Evolutionary conservation across 1,140 invertebrate species (phyloP).

Genomic region (Cydia splendana): DNA sequence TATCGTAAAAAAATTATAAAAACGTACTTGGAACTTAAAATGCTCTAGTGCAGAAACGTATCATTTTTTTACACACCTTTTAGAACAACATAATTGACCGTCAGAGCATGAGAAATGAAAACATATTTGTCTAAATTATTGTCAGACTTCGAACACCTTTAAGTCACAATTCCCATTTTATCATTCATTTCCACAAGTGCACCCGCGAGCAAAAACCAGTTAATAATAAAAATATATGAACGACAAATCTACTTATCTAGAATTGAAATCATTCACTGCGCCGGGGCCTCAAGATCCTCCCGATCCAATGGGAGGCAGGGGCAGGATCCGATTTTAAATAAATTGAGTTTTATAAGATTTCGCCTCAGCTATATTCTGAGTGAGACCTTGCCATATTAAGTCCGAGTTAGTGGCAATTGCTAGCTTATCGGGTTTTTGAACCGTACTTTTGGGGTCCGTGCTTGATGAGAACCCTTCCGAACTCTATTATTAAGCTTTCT

Average conservation of each 20-base stretch:
- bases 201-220: slow-evolving; percentile 34
- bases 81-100: no score
- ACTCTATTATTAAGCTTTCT: no score
- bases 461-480: no score
- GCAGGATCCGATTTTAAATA: slow-evolving; percentile 57
- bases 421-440: slow-evolving; percentile 18
- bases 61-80: no score
- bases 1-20: no score
- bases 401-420: slow-evolving; percentile 35
- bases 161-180: background rate
- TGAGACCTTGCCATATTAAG: slow-evolving; percentile 42
- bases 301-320: slow-evolving; percentile 43
- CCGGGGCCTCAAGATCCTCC: slow-evolving; percentile 44
- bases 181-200: background rate
- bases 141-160: background rate
- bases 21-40: no score
- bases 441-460: background rate
- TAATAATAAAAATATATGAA: slow-evolving; percentile 49
- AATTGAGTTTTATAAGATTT: slow-evolving; percentile 59
- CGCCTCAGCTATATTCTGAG: slow-evolving; percentile 40
- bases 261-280: slow-evolving; percentile 57
- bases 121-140: slow-evolving; percentile 34
- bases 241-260: slow-evolving; percentile 54
- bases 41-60: no score
- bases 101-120: no score